Base-by-base conservation (phyloP, 2,888 invertebrate genomes). In the Cheilosia impressa region DNA sequence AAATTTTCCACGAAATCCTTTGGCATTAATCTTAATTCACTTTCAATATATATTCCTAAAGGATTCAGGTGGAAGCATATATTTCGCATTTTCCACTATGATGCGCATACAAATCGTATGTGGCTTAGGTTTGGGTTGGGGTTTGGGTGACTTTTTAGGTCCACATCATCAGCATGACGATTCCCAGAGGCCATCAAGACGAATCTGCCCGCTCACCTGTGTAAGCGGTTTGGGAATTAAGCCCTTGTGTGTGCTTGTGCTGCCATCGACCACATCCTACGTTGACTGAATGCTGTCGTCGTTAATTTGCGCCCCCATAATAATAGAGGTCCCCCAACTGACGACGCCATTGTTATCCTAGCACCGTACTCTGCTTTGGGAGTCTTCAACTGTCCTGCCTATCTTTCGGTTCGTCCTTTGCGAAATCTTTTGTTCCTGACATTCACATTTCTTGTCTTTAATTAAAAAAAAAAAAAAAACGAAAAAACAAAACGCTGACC, bases 401-500 rank as follows among this genome's bases (percentile, higher is more conserved):
- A 85, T 81, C 75, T 76, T 31, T 47, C 55, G 58, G 27, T 57
- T 77, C 45, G 63, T 85, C 72, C 71, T 85, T 77, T 76, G 68
- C 71, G 72, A 76, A 55, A 85, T 85, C 85, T 81, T 85, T 85
- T 85, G 85, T 85, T 85, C 77, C 76, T 85, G 85, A 85, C 85
- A 68, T 76, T 85, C 85, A 85, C 81, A 79, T 57, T 78, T 83
- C 79, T 83, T 83, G 83, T 79, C 79, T 83, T 87, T 83, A 83
- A 83, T 87, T 79, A 87, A 60, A 66, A 78, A 50, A 60, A 43
- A 69, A 69, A 55, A 50, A 60, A 13, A 52, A 72, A 58, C 22
- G 58, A 24, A n/a, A 58, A 57, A 71, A 73, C 63, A 90, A 90
- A 91, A 90, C 88, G 90, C 89, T 91, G 91, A 91, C 91, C 91